phyloP scores from a whole-genome alignment of 2,888 invertebrate species.

The Prosopocoilus inquinatus region DNA sequence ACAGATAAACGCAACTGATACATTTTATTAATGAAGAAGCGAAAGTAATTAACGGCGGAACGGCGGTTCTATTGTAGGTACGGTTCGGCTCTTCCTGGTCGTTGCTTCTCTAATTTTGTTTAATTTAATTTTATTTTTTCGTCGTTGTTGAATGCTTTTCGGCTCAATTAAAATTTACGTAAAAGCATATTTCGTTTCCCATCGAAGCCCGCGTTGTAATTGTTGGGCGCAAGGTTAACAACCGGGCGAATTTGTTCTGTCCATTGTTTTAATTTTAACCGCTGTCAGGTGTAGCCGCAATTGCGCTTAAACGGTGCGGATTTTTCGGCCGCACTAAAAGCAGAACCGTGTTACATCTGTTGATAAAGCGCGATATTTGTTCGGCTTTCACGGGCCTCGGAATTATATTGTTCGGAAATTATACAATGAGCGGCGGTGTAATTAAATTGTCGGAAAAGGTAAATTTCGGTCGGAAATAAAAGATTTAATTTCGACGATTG shows the following conservation, averaged over 20 bases:
- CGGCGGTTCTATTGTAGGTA: neutral
- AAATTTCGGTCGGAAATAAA: neutral
- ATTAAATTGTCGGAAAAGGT: constrained; percentile 1
- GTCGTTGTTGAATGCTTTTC: neutral
- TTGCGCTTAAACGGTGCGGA: constrained; percentile 1
- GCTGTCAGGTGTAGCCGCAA: neutral
- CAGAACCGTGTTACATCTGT: constrained; percentile 14
- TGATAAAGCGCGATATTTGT: neutral
- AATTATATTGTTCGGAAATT: neutral
- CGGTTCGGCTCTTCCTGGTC: neutral
- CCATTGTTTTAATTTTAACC: constrained; percentile 2
- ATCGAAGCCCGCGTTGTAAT: neutral
- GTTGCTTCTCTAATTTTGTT: neutral
- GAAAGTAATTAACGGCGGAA: neutral
- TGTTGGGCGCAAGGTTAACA: neutral
- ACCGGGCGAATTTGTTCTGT: neutral
- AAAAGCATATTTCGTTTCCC: neutral
- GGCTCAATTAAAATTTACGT: neutral
- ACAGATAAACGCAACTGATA: constrained; percentile 1
- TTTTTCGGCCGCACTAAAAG: constrained; percentile 9
- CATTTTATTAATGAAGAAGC: neutral
- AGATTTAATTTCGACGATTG: neutral
- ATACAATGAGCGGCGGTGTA: neutral
- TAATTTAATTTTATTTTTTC: neutral
- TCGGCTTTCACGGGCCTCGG: neutral